Evolutionary conservation across 1,140 invertebrate genomes (phyloP), one percentile per base, ranked within the genome.

Genomic region (Gryon sp.): DNA sequence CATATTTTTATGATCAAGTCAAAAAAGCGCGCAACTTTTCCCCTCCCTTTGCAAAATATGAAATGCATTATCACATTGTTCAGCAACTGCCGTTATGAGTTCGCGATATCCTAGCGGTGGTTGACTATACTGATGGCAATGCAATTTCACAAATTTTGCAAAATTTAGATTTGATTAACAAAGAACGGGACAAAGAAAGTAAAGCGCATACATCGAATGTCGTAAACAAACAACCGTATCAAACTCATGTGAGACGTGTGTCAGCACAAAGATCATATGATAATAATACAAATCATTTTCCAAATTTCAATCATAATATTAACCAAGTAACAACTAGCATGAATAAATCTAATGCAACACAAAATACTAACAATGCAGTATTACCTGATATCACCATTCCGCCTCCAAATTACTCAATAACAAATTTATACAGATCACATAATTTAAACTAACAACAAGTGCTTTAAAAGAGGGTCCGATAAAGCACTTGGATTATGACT

Each of bases 1-100:
- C 18, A 11, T 68, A 57, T 50, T 57, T 68, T 50, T 59, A 40
- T 32, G 52, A 59, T 9, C 52, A 68, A 41, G n/a, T 68, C 20
- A 48, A 57, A 50, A 50, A 32, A 28, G 52, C 63, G 0, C 8
- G 16, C 11, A 9, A 68, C 50, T 68, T 68, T 18, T 32, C 57
- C 22, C 63, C 52, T 9, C 52, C 63, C 9, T 68, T 68, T 30
- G 15, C 28, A 1, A 18, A 22, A n/a, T 68, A 28, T n/a, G 63
- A 68, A 57, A 7, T 57, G 2, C 22, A 68, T 41, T 68, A 59
- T 26, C 43, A 57, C 26, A 50, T 68, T n/a, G 19, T 57, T 9
- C 63, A 68, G 12, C 63, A 68, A 38, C n/a, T 68, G 0, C 63
- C 63, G 0, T n/a, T 46, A 3, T 20, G 63, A 43, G 18, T 68